Percentiles rank a stretch among this genome's conserved stretches.
Evolutionary conservation across 2,113 vertebrate species (phyloP).

Genomic region (Microcebus tavaratra): DNA sequence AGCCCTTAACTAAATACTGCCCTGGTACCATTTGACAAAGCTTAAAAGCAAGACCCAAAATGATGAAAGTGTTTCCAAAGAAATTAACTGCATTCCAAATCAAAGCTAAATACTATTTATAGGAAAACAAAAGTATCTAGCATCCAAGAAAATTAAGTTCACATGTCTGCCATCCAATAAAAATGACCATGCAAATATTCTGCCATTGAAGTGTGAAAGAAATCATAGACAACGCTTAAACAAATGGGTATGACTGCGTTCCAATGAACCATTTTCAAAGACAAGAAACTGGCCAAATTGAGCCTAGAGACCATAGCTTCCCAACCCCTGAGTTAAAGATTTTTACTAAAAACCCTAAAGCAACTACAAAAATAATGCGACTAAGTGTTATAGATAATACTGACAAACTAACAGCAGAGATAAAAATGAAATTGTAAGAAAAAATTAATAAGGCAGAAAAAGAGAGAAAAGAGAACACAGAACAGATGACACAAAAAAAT

Average conservation of each 20-base stretch:
- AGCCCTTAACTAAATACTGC: neutral
- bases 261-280: neutral
- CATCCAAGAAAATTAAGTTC: conserved; percentile 25
- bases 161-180: neutral
- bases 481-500: neutral
- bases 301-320: neutral
- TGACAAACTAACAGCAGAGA: neutral
- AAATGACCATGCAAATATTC: neutral
- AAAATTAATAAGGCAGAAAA: neutral
- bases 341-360: neutral
- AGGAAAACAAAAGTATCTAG: neutral
- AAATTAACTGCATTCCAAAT: neutral
- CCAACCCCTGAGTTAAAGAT: neutral
- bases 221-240: neutral
- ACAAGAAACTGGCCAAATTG: neutral
- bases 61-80: neutral
- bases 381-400: neutral
- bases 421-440: neutral
- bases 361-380: neutral
- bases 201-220: neutral
- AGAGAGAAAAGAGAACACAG: neutral
- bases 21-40: neutral
- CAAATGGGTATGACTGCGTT: neutral
- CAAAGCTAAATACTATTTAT: neutral
- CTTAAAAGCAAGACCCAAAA: neutral